These are phyloP conservation scores for Gymnocheta viridis DNA, from an alignment of 2,888 invertebrate species.

Conservation along the genomic window DNA sequence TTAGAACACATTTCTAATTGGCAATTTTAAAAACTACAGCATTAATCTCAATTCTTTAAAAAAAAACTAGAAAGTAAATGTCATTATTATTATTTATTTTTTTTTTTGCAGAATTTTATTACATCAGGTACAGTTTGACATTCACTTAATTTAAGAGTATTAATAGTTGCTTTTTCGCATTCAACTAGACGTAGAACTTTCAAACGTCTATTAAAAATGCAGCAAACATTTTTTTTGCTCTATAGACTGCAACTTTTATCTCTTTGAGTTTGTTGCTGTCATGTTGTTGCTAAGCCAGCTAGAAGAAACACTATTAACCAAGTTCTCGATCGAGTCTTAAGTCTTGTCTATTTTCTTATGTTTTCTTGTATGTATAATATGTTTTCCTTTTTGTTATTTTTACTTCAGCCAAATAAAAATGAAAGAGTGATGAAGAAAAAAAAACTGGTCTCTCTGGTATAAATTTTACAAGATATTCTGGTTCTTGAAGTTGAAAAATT, in stretches of 20 bases:
- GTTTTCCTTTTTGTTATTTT: neutral
- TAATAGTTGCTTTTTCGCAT: slow-evolving; percentile 38
- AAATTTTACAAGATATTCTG: slow-evolving; percentile 62
- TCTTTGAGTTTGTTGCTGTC: slow-evolving; percentile 5
- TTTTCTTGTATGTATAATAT: slow-evolving; percentile 27
- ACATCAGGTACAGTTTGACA: slow-evolving; percentile 63
- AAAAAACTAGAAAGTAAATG: neutral
- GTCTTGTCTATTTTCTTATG: slow-evolving; percentile 50
- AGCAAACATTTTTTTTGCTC: slow-evolving; percentile 39
- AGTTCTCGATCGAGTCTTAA: slow-evolving; percentile 45
- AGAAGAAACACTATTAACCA: slow-evolving; percentile 58
- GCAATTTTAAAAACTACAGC: too few relatives aligned
- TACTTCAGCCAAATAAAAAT: slow-evolving; percentile 9
- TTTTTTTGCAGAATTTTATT: neutral
- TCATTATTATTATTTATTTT: neutral
- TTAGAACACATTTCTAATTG: neutral
- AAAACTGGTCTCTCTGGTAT: slow-evolving; percentile 58
- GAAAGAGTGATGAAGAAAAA: slow-evolving; percentile 1
- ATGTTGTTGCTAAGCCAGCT: slow-evolving; percentile 59
- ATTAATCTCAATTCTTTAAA: too few relatives aligned
- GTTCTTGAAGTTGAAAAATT: slow-evolving; percentile 60
- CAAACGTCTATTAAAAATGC: slow-evolving; percentile 41
- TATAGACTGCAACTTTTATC: neutral
- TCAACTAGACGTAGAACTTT: slow-evolving; percentile 50
- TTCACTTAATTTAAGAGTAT: slow-evolving; percentile 49